Percentiles rank a stretch among this genome's conserved stretches.
These are phyloP conservation scores for Uropetala carovei DNA, from an alignment of 2,888 invertebrate genomes.

Conservation along the genomic window DNA sequence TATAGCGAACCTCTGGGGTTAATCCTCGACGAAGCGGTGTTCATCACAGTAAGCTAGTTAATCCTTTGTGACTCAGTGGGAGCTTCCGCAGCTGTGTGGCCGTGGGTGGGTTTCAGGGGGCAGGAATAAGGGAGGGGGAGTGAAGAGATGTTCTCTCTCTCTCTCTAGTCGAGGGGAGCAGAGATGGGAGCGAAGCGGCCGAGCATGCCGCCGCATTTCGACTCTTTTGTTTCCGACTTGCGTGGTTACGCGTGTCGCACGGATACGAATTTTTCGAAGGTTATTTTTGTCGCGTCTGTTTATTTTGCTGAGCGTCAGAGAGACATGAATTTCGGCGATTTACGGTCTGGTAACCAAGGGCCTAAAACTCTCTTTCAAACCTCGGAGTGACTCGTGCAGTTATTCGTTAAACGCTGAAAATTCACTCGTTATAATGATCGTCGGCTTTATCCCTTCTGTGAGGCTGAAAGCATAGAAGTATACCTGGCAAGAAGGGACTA, in stretches of 20 bases:
- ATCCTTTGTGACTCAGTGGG: slow-evolving; percentile 64
- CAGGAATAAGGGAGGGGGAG: not conserved
- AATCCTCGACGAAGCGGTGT: slow-evolving; percentile 61
- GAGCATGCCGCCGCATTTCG: not conserved
- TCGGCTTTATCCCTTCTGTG: too few relatives aligned
- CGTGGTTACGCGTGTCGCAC: slow-evolving; percentile 25
- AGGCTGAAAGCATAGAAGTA: too few relatives aligned
- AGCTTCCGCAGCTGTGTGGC: slow-evolving; percentile 48
- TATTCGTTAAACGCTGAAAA: too few relatives aligned
- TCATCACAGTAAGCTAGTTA: slow-evolving; percentile 64
- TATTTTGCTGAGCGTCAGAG: too few relatives aligned
- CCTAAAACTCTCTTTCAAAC: too few relatives aligned
- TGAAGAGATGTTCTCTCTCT: not conserved
- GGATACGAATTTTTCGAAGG: not conserved
- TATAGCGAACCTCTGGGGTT: slow-evolving; percentile 60
- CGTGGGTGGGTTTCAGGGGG: not conserved
- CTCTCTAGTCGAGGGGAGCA: not conserved
- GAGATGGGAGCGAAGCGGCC: not conserved
- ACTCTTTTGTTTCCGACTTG: slow-evolving; percentile 20
- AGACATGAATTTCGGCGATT: too few relatives aligned
- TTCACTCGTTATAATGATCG: too few relatives aligned
- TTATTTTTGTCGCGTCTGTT: too few relatives aligned
- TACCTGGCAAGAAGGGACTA: too few relatives aligned
- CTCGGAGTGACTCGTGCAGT: too few relatives aligned
- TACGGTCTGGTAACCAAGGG: too few relatives aligned